A percentile compares a stretch with the other conserved stretches of the same genome.
phyloP scores from a whole-genome alignment of 2,888 invertebrate genomes.

The Steromphala cineraria region DNA sequence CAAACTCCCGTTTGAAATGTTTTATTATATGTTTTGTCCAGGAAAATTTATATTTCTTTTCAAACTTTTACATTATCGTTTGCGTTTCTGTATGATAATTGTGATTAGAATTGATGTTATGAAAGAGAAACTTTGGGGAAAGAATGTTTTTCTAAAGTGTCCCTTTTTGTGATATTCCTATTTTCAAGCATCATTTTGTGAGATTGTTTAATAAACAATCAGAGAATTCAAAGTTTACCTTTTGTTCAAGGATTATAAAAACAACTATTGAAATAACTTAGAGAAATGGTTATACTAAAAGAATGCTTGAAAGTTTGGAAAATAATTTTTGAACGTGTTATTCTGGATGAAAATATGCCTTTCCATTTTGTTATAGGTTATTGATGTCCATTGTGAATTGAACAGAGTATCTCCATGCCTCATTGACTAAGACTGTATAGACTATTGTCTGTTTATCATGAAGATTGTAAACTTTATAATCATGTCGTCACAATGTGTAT shows the following conservation, averaged over 20 bases:
- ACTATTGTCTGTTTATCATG: neutral
- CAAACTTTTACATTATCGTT: neutral
- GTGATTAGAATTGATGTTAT: neutral
- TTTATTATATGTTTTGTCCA: too few species aligned
- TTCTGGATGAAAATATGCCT: slow-evolving; percentile 8
- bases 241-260: too few species aligned
- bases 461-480: neutral
- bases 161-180: too few species aligned
- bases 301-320: too few species aligned
- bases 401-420: neutral
- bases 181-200: too few species aligned
- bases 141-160: too few species aligned
- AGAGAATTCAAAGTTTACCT: too few species aligned
- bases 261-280: too few species aligned
- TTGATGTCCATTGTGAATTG: slow-evolving; percentile 2
- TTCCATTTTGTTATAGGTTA: slow-evolving; percentile 3
- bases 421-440: neutral
- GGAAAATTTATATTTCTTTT: neutral
- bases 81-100: neutral
- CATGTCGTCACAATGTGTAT: neutral
- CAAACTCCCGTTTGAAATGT: neutral
- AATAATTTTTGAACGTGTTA: neutral
- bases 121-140: too few species aligned
- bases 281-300: too few species aligned
- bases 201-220: too few species aligned